Conservation (phyloP, 2,113 vertebrate genomes). For the Laticauda laticaudata region DNA sequence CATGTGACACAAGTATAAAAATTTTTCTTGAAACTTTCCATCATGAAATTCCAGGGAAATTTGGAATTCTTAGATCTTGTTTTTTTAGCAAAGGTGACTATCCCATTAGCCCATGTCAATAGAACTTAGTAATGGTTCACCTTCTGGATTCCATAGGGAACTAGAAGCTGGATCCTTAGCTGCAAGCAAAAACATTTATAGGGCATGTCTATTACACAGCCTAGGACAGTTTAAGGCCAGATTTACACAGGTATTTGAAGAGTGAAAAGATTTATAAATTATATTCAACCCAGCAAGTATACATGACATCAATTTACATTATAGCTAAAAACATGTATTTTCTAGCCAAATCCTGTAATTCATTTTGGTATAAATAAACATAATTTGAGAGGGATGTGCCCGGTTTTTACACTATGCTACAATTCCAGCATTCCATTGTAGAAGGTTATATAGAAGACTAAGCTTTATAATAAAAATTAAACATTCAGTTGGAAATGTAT, state of each 20-base stretch:
- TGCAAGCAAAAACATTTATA: background rate
- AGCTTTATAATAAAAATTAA: background rate
- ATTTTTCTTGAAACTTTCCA: background rate
- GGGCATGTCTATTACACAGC: background rate
- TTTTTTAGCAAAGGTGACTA: background rate
- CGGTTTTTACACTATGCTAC: background rate
- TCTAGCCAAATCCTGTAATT: background rate
- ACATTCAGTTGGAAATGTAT: background rate
- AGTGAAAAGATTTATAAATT: constrained; percentile 10
- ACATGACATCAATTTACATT: constrained; percentile 12
- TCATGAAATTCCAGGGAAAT: background rate
- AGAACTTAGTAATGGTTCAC: background rate
- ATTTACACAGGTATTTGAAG: constrained; percentile 18
- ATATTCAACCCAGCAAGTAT: constrained; percentile 16
- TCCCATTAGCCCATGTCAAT: background rate
- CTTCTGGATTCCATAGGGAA: background rate
- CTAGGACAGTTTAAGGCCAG: constrained; percentile 37
- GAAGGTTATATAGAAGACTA: background rate
- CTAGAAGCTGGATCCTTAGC: background rate
- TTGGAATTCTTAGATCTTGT: background rate
- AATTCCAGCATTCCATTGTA: background rate
- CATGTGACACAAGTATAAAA: background rate
- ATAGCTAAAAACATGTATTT: constrained; percentile 26
- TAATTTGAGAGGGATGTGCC: background rate
- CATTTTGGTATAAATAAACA: background rate